phyloP scores from a whole-genome alignment of 30 jellyfish, hydroid and myxozoan genomes.

The Nemopilema nomurai region DNA sequence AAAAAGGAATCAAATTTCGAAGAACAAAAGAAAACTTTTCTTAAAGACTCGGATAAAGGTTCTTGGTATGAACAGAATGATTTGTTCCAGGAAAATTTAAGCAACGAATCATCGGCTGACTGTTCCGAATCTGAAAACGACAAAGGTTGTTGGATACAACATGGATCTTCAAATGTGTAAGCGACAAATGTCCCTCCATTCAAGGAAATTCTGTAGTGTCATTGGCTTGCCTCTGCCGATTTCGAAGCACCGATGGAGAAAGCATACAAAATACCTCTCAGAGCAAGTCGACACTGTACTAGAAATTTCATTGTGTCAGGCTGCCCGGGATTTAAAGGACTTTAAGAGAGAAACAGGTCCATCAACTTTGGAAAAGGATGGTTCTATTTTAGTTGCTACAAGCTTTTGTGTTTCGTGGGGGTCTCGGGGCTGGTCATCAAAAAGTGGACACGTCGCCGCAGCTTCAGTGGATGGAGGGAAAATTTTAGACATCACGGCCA shows the following conservation, averaged over 20 bases:
- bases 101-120: neutral
- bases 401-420: slow-evolving; percentile 9
- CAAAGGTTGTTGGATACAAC: neutral
- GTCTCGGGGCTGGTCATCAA: slow-evolving; percentile 10
- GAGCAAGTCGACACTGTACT: neutral
- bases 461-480: slow-evolving; percentile 12
- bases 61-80: slow-evolving; percentile 7
- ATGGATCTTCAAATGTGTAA: slow-evolving; percentile 2
- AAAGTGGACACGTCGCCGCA: slow-evolving; percentile 13
- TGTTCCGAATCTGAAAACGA: neutral
- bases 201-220: slow-evolving; percentile 16
- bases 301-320: neutral
- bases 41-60: slow-evolving; percentile 10
- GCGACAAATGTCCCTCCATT: neutral
- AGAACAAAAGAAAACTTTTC: neutral
- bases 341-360: neutral
- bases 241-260: slow-evolving; percentile 1
- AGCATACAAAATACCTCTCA: slow-evolving; percentile 9
- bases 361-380: neutral
- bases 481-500: slow-evolving; percentile 7
- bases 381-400: slow-evolving; percentile 8
- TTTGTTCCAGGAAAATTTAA: slow-evolving; percentile 1
- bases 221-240: slow-evolving; percentile 14
- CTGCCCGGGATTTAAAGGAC: neutral
- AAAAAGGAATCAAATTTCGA: neutral